Evolutionary conservation across 2,113 vertebrate genomes (phyloP).

Genomic region (Apistogramma diplotaenia): DNA sequence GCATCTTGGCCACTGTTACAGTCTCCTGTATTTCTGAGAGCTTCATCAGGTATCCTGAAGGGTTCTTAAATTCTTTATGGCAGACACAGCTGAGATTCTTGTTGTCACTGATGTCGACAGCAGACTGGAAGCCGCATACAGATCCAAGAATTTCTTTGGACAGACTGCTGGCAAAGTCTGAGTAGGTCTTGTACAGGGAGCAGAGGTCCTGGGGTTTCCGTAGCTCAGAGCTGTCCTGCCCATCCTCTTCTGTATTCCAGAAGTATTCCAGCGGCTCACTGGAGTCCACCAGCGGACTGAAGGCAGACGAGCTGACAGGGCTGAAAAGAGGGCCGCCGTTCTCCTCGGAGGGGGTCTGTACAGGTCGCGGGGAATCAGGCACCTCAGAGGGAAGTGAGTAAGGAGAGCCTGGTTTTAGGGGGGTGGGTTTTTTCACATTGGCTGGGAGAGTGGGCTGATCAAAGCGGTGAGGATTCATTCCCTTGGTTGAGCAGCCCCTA

Average conservation of each 20-base stretch:
- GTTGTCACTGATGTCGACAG: conserved; percentile 76
- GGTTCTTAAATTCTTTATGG: conserved; percentile 78
- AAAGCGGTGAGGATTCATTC: conserved; percentile 93
- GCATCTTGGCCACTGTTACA: conserved; percentile 76
- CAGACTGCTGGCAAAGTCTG: conserved; percentile 86
- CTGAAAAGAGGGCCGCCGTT: conserved; percentile 85
- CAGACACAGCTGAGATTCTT: conserved; percentile 81
- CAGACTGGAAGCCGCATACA: conserved; percentile 81
- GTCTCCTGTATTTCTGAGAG: conserved; percentile 80
- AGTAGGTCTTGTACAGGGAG: conserved; percentile 80
- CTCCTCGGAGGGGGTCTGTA: conserved; percentile 84
- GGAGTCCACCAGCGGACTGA: conserved; percentile 86
- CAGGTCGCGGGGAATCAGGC: conserved; percentile 85
- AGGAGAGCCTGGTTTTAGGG: conserved; percentile 88
- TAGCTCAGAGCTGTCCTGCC: conserved; percentile 64
- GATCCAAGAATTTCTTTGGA: conserved; percentile 89
- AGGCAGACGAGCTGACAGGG: conserved; percentile 90
- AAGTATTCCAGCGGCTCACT: conserved; percentile 82
- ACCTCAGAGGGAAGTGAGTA: conserved; percentile 81
- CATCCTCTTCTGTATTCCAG: conserved; percentile 76
- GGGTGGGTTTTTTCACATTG: conserved; percentile 92
- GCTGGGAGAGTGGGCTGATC: conserved; percentile 89
- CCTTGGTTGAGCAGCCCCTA: conserved; percentile 69
- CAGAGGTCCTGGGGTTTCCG: conserved; percentile 75
- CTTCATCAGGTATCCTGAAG: conserved; percentile 77